Base-by-base conservation (phyloP, 2,113 vertebrate species). In the Hippocampus abdominalis region DNA sequence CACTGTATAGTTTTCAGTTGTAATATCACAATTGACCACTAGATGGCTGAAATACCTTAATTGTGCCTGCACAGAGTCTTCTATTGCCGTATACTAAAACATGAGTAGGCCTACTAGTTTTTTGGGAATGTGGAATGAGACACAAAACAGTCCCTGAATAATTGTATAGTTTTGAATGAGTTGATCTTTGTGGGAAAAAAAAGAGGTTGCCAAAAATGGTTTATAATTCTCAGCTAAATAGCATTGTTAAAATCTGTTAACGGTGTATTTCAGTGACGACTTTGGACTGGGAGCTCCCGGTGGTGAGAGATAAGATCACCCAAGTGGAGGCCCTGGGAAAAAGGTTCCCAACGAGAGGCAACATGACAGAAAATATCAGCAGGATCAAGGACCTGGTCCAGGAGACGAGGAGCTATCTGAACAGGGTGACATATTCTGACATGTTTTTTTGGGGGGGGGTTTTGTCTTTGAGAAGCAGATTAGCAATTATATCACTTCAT, bases 381-480 rank as follows among this genome's bases (percentile, higher is more conserved):
- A 93, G 90, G 54, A 93, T 96, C 66, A 91, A 94, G 77, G 95
- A 95, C 15, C 78, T 96, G 13, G 96, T 96, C 69, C 89, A 93
- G 69, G 92, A 94, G 72, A 93, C 94, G 15, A 92, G 95, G 82
- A 93, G 91, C 70, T 89, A 93, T 59, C 93, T 94, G 9, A 94
- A 94, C 13, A 94, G 91, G 91, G 95, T 95, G 40, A 81, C 70
- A 15, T 66, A 36, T 72, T 57, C 0, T 3, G 54, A 66, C 66
- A 54, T 5, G 57, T 0, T 27, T 69, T 59, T 36, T 49, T 3
- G 1, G 1, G 29, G 29, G 29, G 29, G 29, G 27, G 29, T 4
- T 0, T 44, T 9, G 42, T 44, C 42, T 44, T 59, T 27, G 6
- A 9, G 7, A 16, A 20, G 18, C 48, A 46, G 6, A 7, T 49